Evolutionary conservation across 2,888 invertebrate genomes (phyloP).

Genomic region (Strigamia transsilvanica): DNA sequence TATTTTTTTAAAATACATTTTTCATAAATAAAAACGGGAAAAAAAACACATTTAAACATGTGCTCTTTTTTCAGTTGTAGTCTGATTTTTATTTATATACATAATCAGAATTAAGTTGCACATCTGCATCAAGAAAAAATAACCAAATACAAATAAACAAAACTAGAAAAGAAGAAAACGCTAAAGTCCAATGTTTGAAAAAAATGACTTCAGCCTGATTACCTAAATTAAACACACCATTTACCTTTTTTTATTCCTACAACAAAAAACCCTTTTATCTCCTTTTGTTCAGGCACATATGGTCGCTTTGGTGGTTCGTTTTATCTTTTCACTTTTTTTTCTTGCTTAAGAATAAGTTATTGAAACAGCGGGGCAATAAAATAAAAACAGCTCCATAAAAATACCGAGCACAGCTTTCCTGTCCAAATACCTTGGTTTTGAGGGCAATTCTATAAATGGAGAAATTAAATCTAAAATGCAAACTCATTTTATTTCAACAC

Average conservation of each 20-base stretch:
- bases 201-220: conserved; percentile 28
- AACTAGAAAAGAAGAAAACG: background rate
- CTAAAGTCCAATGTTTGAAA: conserved; percentile 1
- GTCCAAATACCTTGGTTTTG: conserved; percentile 45
- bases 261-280: conserved; percentile 23
- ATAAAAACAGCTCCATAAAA: conserved; percentile 47
- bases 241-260: background rate
- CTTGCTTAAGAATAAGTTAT: conserved; percentile 36
- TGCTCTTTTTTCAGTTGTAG: no score
- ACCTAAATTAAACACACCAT: conserved; percentile 42
- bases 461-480: conserved; percentile 21
- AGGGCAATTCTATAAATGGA: conserved; percentile 45
- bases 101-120: background rate
- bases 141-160: background rate
- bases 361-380: conserved; percentile 45
- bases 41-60: no score
- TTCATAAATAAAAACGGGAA: no score
- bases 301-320: conserved; percentile 41
- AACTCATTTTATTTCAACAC: background rate
- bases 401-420: conserved; percentile 48
- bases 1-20: background rate
- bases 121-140: background rate
- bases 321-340: conserved; percentile 46
- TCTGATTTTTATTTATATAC: no score
- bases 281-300: conserved; percentile 34